Percentiles rank a stretch among this genome's conserved stretches.
phyloP scores from a whole-genome alignment of 2,113 vertebrate genomes.

The Typhlomys cinereus region DNA sequence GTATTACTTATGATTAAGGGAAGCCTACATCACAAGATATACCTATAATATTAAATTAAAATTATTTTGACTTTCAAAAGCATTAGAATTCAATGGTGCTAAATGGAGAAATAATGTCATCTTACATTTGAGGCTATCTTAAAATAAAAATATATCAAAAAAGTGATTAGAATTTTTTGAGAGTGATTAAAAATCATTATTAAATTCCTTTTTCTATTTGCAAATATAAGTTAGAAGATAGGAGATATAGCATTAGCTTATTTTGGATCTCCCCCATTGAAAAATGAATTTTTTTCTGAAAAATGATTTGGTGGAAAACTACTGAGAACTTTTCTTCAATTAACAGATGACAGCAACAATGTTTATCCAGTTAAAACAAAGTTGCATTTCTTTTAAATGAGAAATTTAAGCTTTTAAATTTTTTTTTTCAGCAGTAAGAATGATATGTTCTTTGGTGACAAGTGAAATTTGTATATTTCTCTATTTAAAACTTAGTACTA shows the following conservation, averaged over 20 bases:
- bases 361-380: background rate
- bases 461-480: background rate
- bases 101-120: slow-evolving; percentile 9
- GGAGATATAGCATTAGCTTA: background rate
- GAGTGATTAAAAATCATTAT: slow-evolving; percentile 33
- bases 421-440: background rate
- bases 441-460: slow-evolving; percentile 22
- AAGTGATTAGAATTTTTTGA: slow-evolving; percentile 1
- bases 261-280: background rate
- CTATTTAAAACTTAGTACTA: slow-evolving; percentile 16
- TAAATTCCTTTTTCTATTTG: background rate
- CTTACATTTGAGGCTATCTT: background rate
- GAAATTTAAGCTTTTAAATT: background rate
- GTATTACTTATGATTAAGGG: background rate
- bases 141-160: background rate
- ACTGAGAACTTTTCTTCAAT: background rate
- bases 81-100: background rate
- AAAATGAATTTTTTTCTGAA: slow-evolving; percentile 20
- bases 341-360: background rate
- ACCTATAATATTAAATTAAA: background rate
- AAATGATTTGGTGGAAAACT: background rate
- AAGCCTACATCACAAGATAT: background rate
- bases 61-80: background rate
- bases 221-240: slow-evolving; percentile 34
- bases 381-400: background rate